Evolutionary conservation across 2,888 invertebrate species (phyloP).

Genomic region (Melieria omissa): DNA sequence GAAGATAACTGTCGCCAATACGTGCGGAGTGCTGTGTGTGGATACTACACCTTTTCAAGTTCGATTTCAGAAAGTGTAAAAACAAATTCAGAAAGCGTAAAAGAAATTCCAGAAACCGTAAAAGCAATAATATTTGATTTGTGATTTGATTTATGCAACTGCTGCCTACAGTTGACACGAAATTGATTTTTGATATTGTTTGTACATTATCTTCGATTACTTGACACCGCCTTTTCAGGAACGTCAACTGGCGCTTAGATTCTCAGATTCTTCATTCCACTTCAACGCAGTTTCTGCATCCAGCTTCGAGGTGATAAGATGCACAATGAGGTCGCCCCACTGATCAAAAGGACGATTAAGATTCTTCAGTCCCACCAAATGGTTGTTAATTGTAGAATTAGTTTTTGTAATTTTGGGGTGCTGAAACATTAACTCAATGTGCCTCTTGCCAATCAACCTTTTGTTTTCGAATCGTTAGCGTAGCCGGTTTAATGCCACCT

Average conservation of each 20-base stretch:
- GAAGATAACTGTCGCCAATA: too few species aligned
- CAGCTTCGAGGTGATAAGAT: conserved; percentile 35
- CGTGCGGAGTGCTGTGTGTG: too few species aligned
- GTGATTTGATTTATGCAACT: conserved; percentile 18
- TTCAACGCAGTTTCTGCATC: conserved; percentile 32
- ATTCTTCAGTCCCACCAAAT: conserved; percentile 34
- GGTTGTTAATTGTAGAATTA: conserved; percentile 38
- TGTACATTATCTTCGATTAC: conserved; percentile 38
- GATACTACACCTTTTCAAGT: too few species aligned
- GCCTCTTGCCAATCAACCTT: conserved; percentile 36
- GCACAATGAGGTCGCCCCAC: conserved; percentile 33
- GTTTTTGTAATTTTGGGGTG: conserved; percentile 27
- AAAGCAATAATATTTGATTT: too few species aligned
- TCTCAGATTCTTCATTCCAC: conserved; percentile 35
- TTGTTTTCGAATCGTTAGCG: conserved; percentile 38
- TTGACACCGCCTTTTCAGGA: conserved; percentile 37
- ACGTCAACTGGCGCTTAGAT: conserved; percentile 27
- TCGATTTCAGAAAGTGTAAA: too few species aligned
- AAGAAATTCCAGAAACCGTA: too few species aligned
- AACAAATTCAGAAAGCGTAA: too few species aligned
- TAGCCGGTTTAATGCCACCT: conserved; percentile 33
- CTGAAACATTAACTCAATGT: conserved; percentile 34
- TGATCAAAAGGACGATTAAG: conserved; percentile 36
- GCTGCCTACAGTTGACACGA: not conserved
- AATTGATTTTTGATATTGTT: conserved; percentile 22